Evolutionary conservation across 2,797 vertebrate species (phyloP), one percentile per base, ranked within the genome.

Genomic region (Epinephelus malabaricus): DNA sequence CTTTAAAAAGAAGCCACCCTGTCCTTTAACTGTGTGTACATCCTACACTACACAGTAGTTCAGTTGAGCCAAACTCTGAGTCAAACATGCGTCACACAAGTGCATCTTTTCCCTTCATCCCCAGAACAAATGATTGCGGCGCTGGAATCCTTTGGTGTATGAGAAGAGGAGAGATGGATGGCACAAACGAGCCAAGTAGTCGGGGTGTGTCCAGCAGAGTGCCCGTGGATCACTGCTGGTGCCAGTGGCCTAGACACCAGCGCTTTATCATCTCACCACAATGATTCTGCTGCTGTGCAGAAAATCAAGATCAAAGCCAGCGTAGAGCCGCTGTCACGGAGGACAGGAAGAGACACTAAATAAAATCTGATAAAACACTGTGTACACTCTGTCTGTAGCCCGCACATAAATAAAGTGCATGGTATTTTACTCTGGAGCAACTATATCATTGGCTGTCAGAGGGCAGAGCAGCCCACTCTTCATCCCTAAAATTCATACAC

Each of bases 151-250:
- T 80, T 79, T 2, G 40, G 80, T 21, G 50, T 54, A 40, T 60
- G 76, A 81, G 60, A 54, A 50, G 34, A 45, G 65, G 10, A 15
- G 77, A 91, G 89, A 93, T 88, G 89, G 89, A 94, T 92, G 82
- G 73, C 40, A 38, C 50, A 30, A 79, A 79, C 12, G 46, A 81
- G 87, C 72, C 82, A 70, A 89, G 89, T 72, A 82, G 90, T 88
- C 91, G 81, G 92, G 85, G 70, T 84, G 82, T 85, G 89, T 90
- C 89, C 91, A 79, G 86, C 82, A 76, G 77, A 91, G 85, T 68
- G 88, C 79, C 89, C 17, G 86, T 89, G 90, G 89, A 92, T 91
- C 92, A 91, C 81, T 71, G 85, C 83, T 54, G 85, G 78, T 91
- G 92, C 89, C 88, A 86, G 69, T 58, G 81, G 86, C 82, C 67